phyloP scores from a whole-genome alignment of 2,113 vertebrate genomes.

The Pagrus major region DNA sequence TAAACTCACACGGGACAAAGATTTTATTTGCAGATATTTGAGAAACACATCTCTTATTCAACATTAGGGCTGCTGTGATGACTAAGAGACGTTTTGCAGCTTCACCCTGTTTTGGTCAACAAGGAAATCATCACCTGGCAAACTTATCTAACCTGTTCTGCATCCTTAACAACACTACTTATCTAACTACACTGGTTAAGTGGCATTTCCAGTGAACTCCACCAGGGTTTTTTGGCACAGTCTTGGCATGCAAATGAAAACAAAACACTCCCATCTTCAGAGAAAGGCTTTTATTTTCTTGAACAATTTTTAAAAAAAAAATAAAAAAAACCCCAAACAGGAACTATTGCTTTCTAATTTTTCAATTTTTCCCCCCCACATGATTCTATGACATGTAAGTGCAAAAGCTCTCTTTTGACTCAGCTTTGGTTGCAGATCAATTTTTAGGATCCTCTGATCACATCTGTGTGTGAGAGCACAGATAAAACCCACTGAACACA shows the following conservation, averaged over 20 bases:
- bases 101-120: background rate
- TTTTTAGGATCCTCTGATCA: slow-evolving; percentile 38
- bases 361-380: too few relatives aligned
- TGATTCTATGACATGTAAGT: background rate
- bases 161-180: background rate
- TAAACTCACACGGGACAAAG: background rate
- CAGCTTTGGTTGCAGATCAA: background rate
- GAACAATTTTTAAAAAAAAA: too few relatives aligned
- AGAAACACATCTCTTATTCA: background rate
- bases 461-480: slow-evolving; percentile 43
- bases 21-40: background rate
- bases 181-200: background rate
- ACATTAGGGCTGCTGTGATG: background rate
- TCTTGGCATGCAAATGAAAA: background rate
- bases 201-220: background rate
- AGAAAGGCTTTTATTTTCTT: background rate
- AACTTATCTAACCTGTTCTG: slow-evolving; percentile 69
- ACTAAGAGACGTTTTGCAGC: slow-evolving; percentile 17
- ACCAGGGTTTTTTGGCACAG: background rate
- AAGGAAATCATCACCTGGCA: slow-evolving; percentile 19
- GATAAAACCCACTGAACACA: slow-evolving; percentile 33
- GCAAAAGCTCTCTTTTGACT: background rate
- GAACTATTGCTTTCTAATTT: too few relatives aligned
- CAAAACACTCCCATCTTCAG: background rate
- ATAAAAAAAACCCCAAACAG: too few relatives aligned